A percentile compares a stretch with the other conserved stretches of the same genome.
These are phyloP conservation scores for Girardinichthys multiradiatus DNA, from an alignment of 2,113 vertebrate species.

Conservation along the genomic window DNA sequence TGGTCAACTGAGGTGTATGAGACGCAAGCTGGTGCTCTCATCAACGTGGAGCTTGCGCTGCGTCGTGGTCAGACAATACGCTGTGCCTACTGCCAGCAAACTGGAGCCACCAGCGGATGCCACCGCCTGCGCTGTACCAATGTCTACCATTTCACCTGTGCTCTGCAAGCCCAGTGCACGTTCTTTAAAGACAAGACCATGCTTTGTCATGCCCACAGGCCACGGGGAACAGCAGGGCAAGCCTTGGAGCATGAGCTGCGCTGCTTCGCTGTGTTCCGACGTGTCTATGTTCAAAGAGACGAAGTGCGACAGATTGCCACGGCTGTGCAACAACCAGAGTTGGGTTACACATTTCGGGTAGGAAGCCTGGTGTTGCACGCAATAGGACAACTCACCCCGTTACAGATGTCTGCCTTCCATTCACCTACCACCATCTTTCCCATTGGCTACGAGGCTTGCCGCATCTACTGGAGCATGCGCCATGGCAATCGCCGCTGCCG, in stretches of 20 bases:
- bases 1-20: conserved; percentile 99
- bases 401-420: conserved; percentile 93
- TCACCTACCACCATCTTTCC: conserved; percentile 90
- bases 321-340: conserved; percentile 90
- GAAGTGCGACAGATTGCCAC: conserved; percentile 93
- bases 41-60: conserved; percentile 94
- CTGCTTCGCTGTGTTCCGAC: conserved; percentile 94
- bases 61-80: conserved; percentile 90
- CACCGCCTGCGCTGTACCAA: conserved; percentile 96
- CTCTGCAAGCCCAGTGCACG: conserved; percentile 95
- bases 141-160: conserved; percentile 98
- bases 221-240: conserved; percentile 81
- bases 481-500: conserved; percentile 92
- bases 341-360: conserved; percentile 94
- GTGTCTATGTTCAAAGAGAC: conserved; percentile 94
- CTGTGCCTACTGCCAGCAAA: conserved; percentile 94
- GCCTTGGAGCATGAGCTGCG: conserved; percentile 91
- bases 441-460: conserved; percentile 92
- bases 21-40: conserved; percentile 98
- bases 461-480: conserved; percentile 97
- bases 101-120: conserved; percentile 94
- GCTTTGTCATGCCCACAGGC: conserved; percentile 96
- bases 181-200: conserved; percentile 99
- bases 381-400: conserved; percentile 90
- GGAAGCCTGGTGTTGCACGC: conserved; percentile 94